Evolutionary conservation across 2,888 invertebrate genomes (phyloP).

Genomic region (Napeogenes sylphis): DNA sequence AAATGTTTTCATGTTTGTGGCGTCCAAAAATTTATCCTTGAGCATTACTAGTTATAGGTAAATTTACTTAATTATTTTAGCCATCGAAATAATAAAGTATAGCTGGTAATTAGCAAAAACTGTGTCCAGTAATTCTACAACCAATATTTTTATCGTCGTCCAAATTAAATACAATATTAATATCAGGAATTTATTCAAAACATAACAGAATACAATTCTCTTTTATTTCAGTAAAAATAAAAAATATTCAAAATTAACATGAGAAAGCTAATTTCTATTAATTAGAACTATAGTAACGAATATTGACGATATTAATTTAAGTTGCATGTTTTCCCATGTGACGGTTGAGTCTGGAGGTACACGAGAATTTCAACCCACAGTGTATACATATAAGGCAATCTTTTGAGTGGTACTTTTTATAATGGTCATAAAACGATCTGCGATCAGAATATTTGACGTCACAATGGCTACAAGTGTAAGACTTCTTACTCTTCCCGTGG

Average conservation of each 20-base stretch:
- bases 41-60: no score
- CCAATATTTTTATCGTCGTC: neutral
- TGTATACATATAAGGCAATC: constrained; percentile 62
- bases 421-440: constrained; percentile 61
- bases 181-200: neutral
- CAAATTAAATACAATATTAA: neutral
- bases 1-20: no score
- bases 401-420: constrained; percentile 60
- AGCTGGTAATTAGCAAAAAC: no score
- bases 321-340: constrained; percentile 41
- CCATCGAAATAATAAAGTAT: no score
- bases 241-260: constrained; percentile 22
- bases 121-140: no score
- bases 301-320: constrained; percentile 7
- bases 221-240: neutral
- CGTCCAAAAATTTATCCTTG: no score
- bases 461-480: constrained; percentile 56
- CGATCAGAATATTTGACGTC: constrained; percentile 54
- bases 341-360: constrained; percentile 55
- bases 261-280: neutral
- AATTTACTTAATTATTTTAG: no score
- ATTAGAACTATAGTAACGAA: neutral
- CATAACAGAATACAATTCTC: neutral
- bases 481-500: constrained; percentile 53
- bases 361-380: constrained; percentile 62